phyloP scores from a whole-genome alignment of 2,888 invertebrate species.

The Diloba caeruleocephala region DNA sequence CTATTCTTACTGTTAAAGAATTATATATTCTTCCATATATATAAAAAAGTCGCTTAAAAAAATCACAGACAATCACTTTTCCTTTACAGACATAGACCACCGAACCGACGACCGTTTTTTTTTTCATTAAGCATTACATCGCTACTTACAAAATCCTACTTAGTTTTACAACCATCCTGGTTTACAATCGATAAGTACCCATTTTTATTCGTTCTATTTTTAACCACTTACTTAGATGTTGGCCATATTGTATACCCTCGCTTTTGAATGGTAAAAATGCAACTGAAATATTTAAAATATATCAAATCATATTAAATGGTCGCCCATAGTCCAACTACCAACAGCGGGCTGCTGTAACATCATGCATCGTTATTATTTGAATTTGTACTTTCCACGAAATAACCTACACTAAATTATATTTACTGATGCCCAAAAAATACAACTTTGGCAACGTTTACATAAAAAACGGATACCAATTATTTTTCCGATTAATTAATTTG shows the following conservation, averaged over 20 bases:
- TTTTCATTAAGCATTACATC: constrained; percentile 86
- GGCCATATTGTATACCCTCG: constrained; percentile 70
- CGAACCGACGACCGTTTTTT: constrained; percentile 82
- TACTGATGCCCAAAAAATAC: constrained; percentile 83
- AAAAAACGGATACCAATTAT: constrained; percentile 72
- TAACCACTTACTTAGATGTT: constrained; percentile 71
- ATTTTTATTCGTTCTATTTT: constrained; percentile 64
- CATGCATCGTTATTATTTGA: constrained; percentile 49
- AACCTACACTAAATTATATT: constrained; percentile 80
- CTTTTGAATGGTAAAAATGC: constrained; percentile 62
- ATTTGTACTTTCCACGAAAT: constrained; percentile 80
- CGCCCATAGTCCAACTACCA: constrained; percentile 48
- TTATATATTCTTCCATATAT: constrained; percentile 86
- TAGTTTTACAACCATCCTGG: constrained; percentile 89
- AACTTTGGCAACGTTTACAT: constrained; percentile 86
- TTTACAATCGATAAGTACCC: constrained; percentile 76
- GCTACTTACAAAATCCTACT: constrained; percentile 88
- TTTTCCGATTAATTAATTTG: constrained; percentile 82
- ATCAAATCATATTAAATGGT: constrained; percentile 45
- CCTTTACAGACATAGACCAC: constrained; percentile 89
- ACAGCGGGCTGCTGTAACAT: constrained; percentile 71
- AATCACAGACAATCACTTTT: constrained; percentile 90
- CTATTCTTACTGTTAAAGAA: constrained; percentile 89
- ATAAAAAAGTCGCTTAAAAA: constrained; percentile 90
- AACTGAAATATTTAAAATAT: constrained; percentile 48